A percentile compares a stretch with the other conserved stretches of the same genome.
phyloP scores from a whole-genome alignment of 2,113 vertebrate species.

The Furnarius figulus region DNA sequence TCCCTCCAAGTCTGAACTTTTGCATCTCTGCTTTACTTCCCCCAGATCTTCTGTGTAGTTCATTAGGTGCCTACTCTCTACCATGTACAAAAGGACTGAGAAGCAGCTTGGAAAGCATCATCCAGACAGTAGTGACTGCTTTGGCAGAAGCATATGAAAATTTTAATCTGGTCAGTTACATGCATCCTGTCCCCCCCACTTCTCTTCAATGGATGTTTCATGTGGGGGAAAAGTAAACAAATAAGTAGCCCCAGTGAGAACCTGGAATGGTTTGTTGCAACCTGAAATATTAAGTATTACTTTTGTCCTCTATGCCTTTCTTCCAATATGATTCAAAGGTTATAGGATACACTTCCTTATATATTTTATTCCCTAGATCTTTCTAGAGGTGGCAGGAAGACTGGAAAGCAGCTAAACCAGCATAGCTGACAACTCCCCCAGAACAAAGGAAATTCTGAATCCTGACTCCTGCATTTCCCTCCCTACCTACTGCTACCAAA shows the following conservation, averaged over 20 bases:
- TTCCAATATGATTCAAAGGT: not conserved
- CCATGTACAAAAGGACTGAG: slow-evolving; percentile 32
- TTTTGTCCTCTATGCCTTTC: not conserved
- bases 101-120: slow-evolving; percentile 45
- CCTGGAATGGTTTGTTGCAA: not conserved
- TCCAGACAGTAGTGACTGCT: slow-evolving; percentile 54
- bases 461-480: not conserved
- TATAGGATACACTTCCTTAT: not conserved
- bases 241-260: not conserved
- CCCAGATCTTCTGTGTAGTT: slow-evolving; percentile 73
- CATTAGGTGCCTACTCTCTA: slow-evolving; percentile 62
- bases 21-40: slow-evolving; percentile 81
- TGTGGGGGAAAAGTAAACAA: not conserved
- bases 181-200: not conserved
- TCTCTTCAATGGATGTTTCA: not conserved
- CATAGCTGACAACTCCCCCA: not conserved
- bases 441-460: not conserved
- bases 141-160: slow-evolving; percentile 66
- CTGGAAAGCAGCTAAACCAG: not conserved
- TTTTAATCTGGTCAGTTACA: slow-evolving; percentile 66
- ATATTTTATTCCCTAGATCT: not conserved
- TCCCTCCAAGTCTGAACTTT: slow-evolving; percentile 82
- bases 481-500: not conserved
- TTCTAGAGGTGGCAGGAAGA: not conserved
- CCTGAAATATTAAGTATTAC: not conserved